Base-by-base conservation (phyloP, 2,888 invertebrate species). In the Mythimna ferrago region DNA sequence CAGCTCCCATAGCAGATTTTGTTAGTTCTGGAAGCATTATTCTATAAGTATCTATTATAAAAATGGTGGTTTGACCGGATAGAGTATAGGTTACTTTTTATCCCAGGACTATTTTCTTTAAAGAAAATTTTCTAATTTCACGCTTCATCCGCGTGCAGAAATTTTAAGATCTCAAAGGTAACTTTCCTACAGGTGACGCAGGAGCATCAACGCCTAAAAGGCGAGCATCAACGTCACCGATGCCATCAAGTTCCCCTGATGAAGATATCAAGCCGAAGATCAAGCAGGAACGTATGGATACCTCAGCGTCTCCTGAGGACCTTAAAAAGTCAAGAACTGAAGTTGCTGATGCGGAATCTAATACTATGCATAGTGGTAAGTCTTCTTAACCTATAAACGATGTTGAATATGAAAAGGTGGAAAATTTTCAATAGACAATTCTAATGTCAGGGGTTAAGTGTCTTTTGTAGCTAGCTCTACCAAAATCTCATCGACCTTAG, bases 331-430 rank as follows among this genome's bases (percentile, higher is more conserved):
- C 97, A 57, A 97, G 98, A 91, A 98, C 98, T 70, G 98, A 98
- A 94, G 97, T 98, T 53, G 98, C 97, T 78, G 99, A 99, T 92
- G 98, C 98, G 64, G 98, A 98, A 93, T 98, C 98, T 51, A 99
- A 99, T 92, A 99, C 99, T 74, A 98, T 98, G 95, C 98, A 98
- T 94, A 98, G 98, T 96, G 99, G 99, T 99, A 94, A 98, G 98
- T 96, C 11, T 53, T 1, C 32, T 70, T 48, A 72, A 48, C 11
- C 4, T 38, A 10, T 9, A 63, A 48, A 19, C 11, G 1, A 56
- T 44, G 41, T 71, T 63, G 26, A 44, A 38, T 41, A 1, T 41
- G 11, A 32, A 41, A 48, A 10, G 4, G 14, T 4, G 7, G n/a
- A n/a, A 6, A 19, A 26, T 19, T 63, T 32, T 26, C 1, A 7